Evolutionary conservation across 1,140 invertebrate genomes (phyloP), one percentile per base, ranked within the genome.

Genomic region (Macrobrachium nipponense): DNA sequence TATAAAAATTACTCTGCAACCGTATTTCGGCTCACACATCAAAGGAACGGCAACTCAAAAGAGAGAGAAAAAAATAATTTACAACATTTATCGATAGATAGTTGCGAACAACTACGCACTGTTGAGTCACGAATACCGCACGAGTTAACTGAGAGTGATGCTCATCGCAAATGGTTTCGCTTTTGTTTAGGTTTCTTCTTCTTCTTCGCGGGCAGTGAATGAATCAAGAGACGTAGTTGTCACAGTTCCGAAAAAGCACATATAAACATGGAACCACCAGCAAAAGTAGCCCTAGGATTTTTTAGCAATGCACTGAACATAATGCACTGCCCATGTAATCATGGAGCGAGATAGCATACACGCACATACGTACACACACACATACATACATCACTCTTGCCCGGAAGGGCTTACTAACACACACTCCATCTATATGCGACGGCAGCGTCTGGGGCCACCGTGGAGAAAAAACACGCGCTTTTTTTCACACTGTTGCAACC

Each of bases 1-100:
- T 86, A 86, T 80, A 86, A 86, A 51, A 86, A 86, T 80, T 75
- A 59, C 83, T 86, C 83, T 80, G 83, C 64, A 86, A 76, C 59
- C 77, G 80, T 58, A 80, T 77, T 80, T 80, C 12, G 61, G 78
- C 59, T 86, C 77, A 64, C 70, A 73, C 77, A 72, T 70, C 59
- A 86, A 86, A 66, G 64, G 80, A 86, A 73, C 23, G 72, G 77
- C 77, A 79, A 80, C 59, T 43, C 36, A 43, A 51, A 51, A 51
- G 7, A 51, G 51, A 51, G 5, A 51, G 51, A 51, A 12, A 51
- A 51, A 51, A 36, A 75, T 86, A 43, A 72, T 83, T 72, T 76
- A 83, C 81, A 83, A 83, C 81, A 83, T 77, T 62, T 75, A 86
- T 58, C 23, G 23, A 62, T 73, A 86, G 66, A 80, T 70, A 36